phyloP scores from a whole-genome alignment of 2,888 invertebrate genomes.

The Hymenopus coronatus region DNA sequence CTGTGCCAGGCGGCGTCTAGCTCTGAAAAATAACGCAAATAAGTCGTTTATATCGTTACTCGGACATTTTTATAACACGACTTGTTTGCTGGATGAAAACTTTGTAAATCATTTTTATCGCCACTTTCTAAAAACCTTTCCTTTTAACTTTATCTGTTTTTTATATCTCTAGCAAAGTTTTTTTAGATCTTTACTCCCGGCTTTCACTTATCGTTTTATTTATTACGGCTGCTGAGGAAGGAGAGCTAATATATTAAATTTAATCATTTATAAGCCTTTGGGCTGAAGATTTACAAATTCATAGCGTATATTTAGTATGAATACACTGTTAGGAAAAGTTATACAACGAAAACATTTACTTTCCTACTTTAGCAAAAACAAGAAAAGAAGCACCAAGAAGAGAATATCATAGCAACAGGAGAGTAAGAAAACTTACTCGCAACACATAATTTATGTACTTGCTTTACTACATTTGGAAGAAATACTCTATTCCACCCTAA shows the following conservation, averaged over 20 bases:
- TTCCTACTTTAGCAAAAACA: too few species aligned
- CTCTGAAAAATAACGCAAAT: conserved; percentile 6
- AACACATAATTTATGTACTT: too few species aligned
- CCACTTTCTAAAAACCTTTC: not conserved
- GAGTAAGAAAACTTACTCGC: too few species aligned
- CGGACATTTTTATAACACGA: conserved; percentile 10
- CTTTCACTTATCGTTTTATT: not conserved
- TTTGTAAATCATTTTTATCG: conserved; percentile 15
- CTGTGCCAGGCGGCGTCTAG: not conserved
- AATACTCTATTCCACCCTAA: too few species aligned
- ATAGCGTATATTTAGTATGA: too few species aligned
- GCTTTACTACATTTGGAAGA: too few species aligned
- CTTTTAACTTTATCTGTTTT: not conserved
- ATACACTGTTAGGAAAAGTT: too few species aligned
- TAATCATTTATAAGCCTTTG: not conserved
- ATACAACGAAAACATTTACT: too few species aligned
- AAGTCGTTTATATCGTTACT: not conserved
- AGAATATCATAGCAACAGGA: too few species aligned
- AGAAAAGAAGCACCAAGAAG: too few species aligned
- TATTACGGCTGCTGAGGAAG: not conserved
- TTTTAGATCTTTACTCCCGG: not conserved
- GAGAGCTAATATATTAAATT: not conserved
- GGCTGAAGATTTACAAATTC: not conserved
- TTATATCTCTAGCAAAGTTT: not conserved
- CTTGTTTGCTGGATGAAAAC: conserved; percentile 15